Evolutionary conservation across 2,797 vertebrate species (phyloP).

Genomic region (Onychomys torridus): DNA sequence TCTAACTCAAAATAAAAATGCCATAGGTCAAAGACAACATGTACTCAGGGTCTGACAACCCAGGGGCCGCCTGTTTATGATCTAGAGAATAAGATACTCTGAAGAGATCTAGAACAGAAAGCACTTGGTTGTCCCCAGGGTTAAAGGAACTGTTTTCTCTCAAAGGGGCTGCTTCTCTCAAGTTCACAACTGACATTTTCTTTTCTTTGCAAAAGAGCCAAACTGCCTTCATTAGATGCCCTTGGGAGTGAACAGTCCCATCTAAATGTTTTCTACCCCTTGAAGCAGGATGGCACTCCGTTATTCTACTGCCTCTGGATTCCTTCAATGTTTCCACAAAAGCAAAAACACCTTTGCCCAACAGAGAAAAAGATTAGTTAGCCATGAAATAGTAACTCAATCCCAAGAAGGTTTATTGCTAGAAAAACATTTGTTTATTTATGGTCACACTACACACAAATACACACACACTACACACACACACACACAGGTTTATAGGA

Average conservation of each 20-base stretch:
- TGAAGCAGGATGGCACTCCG: slow-evolving; percentile 38
- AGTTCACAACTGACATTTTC: slow-evolving; percentile 34
- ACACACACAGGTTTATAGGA: neutral
- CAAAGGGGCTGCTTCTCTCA: neutral
- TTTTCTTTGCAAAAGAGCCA: slow-evolving; percentile 62
- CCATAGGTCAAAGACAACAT: neutral
- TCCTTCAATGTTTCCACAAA: slow-evolving; percentile 65
- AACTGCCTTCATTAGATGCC: slow-evolving; percentile 21
- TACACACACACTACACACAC: neutral
- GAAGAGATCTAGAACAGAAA: slow-evolving; percentile 40
- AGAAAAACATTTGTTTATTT: slow-evolving; percentile 57
- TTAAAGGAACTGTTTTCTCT: neutral
- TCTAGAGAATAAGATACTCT: slow-evolving; percentile 36
- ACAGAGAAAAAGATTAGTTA: slow-evolving; percentile 18
- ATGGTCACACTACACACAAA: neutral
- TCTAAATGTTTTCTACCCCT: slow-evolving; percentile 20
- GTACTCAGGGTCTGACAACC: neutral
- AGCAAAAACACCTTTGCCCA: slow-evolving; percentile 32
- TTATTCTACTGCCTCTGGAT: slow-evolving; percentile 50
- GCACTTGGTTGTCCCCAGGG: neutral
- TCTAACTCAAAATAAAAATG: slow-evolving; percentile 47
- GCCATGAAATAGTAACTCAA: slow-evolving; percentile 65
- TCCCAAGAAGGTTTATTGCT: slow-evolving; percentile 59
- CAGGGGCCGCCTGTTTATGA: slow-evolving; percentile 19
- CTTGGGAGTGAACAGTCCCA: slow-evolving; percentile 1